Base-by-base conservation (phyloP, 2,888 invertebrate genomes). In the Phyllotreta cruciferae region DNA sequence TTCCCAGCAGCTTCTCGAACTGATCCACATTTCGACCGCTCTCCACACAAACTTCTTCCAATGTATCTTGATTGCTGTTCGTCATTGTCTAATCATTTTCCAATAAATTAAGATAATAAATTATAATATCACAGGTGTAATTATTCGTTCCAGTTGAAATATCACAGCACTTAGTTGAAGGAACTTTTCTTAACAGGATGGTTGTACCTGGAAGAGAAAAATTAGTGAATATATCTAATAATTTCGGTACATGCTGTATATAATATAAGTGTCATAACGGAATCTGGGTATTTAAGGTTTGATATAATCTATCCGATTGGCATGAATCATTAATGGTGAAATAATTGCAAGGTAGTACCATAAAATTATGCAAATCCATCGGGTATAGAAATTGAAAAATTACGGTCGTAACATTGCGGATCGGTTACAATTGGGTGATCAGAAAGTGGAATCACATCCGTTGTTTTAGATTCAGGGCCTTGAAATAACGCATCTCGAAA, bases 41-140 rank as follows among this genome's bases (percentile, higher is more conserved):
- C 8, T 75, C 74, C 34, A 73, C 66, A 56, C 66, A 69, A 24
- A 73, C 71, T 24, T 71, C 73, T 62, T 75, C 74, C 24, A 74
- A 69, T 60, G 70, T 74, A 56, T 72, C 72, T 63, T 70, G 69
- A 54, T 70, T 70, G 60, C 71, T 74, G 67, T 74, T 73, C 56
- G 74, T 74, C 74, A 74, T 73, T 71, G 67, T 63, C 64, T 56
- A 10, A 13, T 47, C 24, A 47, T 6, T 39, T 49, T 11, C 42
- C 63, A 62, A 60, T 63, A 63, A 38, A 60, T 62, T 62, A 63
- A 64, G 44, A 63, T 49, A 13, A 62, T 56, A 56, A 58, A 63
- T 62, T 66, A 60, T 67, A 41, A 56, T 54, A 69, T 69, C 66
- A 65, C 67, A 67, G 67, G 54, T 61, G 24, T 24, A 24, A 24